Conservation (phyloP, 2,888 invertebrate species). For the Drosophila demipolita region DNA sequence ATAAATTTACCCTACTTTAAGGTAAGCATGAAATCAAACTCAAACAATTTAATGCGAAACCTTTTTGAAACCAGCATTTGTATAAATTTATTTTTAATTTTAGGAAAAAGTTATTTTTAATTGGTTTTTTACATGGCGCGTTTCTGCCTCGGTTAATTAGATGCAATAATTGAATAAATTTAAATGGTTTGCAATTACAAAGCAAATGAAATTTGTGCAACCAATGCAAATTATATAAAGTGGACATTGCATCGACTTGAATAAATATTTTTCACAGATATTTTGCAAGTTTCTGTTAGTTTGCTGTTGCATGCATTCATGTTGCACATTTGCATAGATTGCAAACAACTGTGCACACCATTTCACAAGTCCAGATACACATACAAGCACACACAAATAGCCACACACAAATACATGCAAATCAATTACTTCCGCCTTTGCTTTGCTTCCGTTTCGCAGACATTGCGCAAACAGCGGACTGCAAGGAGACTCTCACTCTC, state of each 20-base stretch:
- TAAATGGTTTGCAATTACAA: neutral
- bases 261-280: conserved; percentile 14
- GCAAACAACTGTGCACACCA: conserved; percentile 8
- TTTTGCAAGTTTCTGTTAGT: conserved; percentile 9
- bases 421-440: conserved; percentile 70
- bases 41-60: neutral
- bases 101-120: neutral
- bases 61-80: neutral
- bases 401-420: conserved; percentile 42
- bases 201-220: neutral
- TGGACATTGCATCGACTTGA: neutral
- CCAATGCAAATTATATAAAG: neutral
- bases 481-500: conserved; percentile 25
- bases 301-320: conserved; percentile 29
- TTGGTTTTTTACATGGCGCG: neutral
- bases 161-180: neutral
- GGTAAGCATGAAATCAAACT: neutral
- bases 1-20: neutral
- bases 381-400: conserved; percentile 9
- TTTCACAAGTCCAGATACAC: conserved; percentile 4
- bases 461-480: conserved; percentile 40
- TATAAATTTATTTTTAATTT: neutral
- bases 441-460: conserved; percentile 69
- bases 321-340: conserved; percentile 50
- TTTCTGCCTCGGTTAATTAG: neutral